Conservation (phyloP, 2,113 vertebrate species). For the Lophura nycthemera region DNA sequence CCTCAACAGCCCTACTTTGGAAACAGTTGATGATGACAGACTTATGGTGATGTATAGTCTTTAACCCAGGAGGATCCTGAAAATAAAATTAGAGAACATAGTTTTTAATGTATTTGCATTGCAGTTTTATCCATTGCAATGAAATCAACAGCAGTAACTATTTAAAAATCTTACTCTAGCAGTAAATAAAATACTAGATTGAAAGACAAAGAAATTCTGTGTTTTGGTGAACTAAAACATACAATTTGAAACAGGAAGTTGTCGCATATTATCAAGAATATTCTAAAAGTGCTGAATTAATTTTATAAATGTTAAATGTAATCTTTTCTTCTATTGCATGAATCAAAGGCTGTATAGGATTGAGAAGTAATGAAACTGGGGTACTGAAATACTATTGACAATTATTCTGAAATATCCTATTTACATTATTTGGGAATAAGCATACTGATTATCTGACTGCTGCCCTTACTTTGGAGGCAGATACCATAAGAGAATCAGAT, state of each 20-base stretch:
- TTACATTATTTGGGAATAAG: background rate
- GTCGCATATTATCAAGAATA: background rate
- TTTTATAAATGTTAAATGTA: background rate
- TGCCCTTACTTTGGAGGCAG: background rate
- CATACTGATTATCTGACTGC: background rate
- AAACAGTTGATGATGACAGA: conserved; percentile 9
- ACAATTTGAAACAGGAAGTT: background rate
- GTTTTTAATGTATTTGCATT: background rate
- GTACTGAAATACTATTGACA: background rate
- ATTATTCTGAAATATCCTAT: background rate
- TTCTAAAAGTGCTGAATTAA: background rate
- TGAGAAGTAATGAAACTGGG: background rate
- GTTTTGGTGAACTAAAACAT: background rate
- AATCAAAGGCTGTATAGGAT: background rate
- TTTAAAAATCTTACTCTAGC: background rate
- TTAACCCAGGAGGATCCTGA: background rate
- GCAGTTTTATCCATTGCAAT: background rate
- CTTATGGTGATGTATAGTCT: background rate
- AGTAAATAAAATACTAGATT: background rate
- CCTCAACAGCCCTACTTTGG: background rate
- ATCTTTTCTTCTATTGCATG: background rate
- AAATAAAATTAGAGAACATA: background rate
- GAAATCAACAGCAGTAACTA: background rate
- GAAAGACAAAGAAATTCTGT: background rate
- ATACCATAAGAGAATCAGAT: background rate